Evolutionary conservation across 1,140 invertebrate genomes (phyloP).

Genomic region (Lepidurus apus): DNA sequence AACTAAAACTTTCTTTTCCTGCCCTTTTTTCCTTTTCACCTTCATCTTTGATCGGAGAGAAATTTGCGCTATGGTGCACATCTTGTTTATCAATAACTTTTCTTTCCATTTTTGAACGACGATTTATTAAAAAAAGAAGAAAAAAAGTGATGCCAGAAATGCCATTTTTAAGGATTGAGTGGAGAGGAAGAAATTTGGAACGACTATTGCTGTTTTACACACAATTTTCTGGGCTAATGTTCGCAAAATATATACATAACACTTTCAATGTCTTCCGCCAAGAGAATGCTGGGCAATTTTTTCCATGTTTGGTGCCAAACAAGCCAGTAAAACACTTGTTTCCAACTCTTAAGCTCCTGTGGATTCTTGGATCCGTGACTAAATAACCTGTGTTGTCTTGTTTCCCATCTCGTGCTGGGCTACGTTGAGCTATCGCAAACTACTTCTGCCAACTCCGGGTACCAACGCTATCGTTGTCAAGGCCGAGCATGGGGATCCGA

Average conservation of each 20-base stretch:
- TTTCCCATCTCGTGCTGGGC: background rate
- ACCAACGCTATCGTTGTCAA: background rate
- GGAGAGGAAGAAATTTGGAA: too few species aligned
- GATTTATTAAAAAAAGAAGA: too few species aligned
- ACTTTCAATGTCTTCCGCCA: background rate
- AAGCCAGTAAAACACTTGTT: too few species aligned
- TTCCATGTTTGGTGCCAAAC: background rate
- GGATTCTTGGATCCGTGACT: background rate
- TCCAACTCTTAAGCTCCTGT: background rate
- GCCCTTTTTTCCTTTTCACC: background rate
- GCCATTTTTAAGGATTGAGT: too few species aligned
- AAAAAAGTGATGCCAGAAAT: too few species aligned
- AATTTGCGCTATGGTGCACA: background rate
- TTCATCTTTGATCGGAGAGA: background rate
- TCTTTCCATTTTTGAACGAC: background rate
- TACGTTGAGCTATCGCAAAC: background rate
- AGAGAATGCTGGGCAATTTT: background rate
- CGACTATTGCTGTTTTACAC: too few species aligned
- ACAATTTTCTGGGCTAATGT: too few species aligned
- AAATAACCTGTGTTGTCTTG: slow-evolving; percentile 13
- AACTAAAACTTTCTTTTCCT: background rate
- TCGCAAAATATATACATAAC: too few species aligned
- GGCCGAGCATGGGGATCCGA: background rate
- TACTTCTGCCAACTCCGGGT: background rate
- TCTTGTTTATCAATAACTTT: background rate